Conservation (phyloP, 2,797 vertebrate genomes). For the Rhadinocentrus ornatus region DNA sequence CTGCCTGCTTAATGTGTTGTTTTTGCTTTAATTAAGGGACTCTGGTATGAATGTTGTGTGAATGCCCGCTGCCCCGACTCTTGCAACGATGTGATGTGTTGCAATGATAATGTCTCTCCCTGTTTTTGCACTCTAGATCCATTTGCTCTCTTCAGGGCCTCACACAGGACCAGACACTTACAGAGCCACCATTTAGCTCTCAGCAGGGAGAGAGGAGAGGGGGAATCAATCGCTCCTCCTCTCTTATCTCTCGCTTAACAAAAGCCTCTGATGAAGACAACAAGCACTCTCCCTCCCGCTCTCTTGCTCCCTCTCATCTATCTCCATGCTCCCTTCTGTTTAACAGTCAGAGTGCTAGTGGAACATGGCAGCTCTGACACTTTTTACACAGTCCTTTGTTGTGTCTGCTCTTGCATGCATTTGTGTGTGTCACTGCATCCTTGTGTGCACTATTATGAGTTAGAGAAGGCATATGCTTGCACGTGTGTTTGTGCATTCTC, state of each 20-base stretch:
- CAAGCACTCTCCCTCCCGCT: conserved; percentile 60
- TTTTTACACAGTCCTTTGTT: conserved; percentile 69
- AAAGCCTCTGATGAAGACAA: conserved; percentile 81
- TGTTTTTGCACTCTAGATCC: conserved; percentile 61
- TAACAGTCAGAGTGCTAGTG: conserved; percentile 67
- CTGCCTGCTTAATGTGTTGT: conserved; percentile 43
- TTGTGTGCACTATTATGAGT: conserved; percentile 21
- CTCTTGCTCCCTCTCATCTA: conserved; percentile 61
- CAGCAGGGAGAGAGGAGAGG: conserved; percentile 59
- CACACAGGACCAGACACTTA: conserved; percentile 34
- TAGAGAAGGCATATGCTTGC: conserved; percentile 1
- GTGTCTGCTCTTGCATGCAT: conserved; percentile 43
- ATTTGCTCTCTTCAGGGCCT: conserved; percentile 66
- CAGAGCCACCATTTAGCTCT: conserved; percentile 69
- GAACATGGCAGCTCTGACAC: conserved; percentile 79
- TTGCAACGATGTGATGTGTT: conserved; percentile 51
- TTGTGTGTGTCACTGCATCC: conserved; percentile 33
- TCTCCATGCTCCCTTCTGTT: conserved; percentile 65
- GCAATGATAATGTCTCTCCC: conserved; percentile 57
- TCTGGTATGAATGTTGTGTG: conserved; percentile 15
- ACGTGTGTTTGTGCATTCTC: background rate
- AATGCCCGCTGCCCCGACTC: conserved; percentile 38
- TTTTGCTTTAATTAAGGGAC: conserved; percentile 50
- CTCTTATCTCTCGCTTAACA: conserved; percentile 79
- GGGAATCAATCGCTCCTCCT: conserved; percentile 59